Evolutionary conservation across 1,140 invertebrate species (phyloP), one percentile per base, ranked within the genome.

Genomic region (Chironomus striatipennis): DNA sequence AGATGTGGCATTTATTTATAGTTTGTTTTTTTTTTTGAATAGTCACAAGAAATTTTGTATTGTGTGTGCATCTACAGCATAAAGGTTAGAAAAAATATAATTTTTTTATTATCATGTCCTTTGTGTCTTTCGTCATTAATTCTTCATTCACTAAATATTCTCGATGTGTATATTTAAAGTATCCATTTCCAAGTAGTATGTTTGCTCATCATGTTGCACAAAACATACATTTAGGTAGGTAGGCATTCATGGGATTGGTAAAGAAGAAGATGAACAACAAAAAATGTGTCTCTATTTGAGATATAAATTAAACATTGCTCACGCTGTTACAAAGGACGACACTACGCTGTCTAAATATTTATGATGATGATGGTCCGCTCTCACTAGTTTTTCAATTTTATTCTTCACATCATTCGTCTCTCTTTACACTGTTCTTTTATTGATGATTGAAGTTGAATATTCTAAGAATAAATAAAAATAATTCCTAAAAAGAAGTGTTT

Each of bases 271-370:
- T 2, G 2, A 57, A 57, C 9, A 10, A 10, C n/a, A 70, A 70
- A 70, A 70, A 70, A 20, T 70, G 17, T 70, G 17, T 70, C 65
- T 70, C 65, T 7, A 57, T 57, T 57, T n/a, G 43, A 47, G 15
- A 57, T 5, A 57, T 57, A 57, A 57, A 57, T 57, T 57, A 57
- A 57, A 70, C 65, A 20, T 20, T 21, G 20, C 65, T 70, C 65
- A 70, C 20, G 65, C 65, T 70, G 65, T 70, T 70, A 70, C 65
- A 70, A 70, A 70, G 65, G 65, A 70, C 65, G 65, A 70, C 65
- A 70, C n/a, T n/a, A 57, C 47, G 47, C 18, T 70, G 65, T 70
- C 65, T 70, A 70, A 70, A 70, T 70, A 70, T 70, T 70, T 70
- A 70, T 70, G n/a, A 70, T 70, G 20, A 21, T 70, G 65, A 70